Conservation (phyloP, 2,113 vertebrate genomes). For the Strix uralensis region DNA sequence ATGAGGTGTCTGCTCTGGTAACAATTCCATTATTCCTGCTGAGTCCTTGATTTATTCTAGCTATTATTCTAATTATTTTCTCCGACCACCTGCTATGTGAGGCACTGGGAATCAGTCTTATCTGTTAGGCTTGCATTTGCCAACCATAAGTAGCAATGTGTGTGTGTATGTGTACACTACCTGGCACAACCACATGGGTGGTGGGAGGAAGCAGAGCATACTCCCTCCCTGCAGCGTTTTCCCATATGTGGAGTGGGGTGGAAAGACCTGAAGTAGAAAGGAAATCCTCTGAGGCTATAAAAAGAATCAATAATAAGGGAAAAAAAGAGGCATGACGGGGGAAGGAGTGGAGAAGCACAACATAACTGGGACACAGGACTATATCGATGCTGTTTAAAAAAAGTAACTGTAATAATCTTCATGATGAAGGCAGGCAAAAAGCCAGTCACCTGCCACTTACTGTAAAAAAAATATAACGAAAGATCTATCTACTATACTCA, state of each 20-base stretch:
- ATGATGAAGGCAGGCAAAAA: background rate
- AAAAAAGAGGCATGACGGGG: background rate
- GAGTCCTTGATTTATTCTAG: slow-evolving; percentile 52
- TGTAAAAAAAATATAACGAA: background rate
- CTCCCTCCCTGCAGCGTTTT: background rate
- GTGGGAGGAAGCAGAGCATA: background rate
- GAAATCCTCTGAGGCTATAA: slow-evolving; percentile 3
- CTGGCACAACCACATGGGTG: background rate
- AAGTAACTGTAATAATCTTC: background rate
- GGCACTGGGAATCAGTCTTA: background rate
- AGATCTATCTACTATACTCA: rapidly evolving
- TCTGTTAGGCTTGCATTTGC: background rate
- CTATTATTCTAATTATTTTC: slow-evolving; percentile 63
- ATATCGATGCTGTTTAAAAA: background rate
- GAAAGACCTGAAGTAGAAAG: background rate
- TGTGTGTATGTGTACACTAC: background rate
- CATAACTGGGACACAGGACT: background rate
- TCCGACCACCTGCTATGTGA: slow-evolving; percentile 4
- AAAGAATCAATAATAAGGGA: background rate
- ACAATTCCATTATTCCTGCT: slow-evolving; percentile 58
- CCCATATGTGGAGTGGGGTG: background rate
- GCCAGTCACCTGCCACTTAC: background rate
- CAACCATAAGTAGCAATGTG: background rate
- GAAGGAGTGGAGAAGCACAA: background rate
- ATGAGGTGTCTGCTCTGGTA: slow-evolving; percentile 43